Conservation (phyloP, 2,113 vertebrate species). For the Hiodon tergisus region DNA sequence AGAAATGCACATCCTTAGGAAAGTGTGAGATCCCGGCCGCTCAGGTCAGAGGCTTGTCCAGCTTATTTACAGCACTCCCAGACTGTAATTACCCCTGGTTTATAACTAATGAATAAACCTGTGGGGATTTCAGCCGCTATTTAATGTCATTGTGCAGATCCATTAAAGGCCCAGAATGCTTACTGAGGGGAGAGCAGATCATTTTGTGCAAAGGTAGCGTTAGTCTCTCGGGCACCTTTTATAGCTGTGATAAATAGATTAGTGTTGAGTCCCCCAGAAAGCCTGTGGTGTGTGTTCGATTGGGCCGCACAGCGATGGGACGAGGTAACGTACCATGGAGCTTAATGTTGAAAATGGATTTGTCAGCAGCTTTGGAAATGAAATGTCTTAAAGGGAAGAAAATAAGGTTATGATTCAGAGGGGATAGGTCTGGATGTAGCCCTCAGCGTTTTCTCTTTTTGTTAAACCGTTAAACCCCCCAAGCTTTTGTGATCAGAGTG, state of each 20-base stretch:
- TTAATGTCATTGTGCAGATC: slow-evolving; percentile 11
- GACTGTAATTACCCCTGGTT: slow-evolving; percentile 8
- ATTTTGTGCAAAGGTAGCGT: slow-evolving; percentile 12
- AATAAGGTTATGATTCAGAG: background rate
- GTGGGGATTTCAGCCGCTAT: background rate
- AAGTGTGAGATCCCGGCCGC: too few relatives aligned
- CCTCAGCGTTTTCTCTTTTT: slow-evolving; percentile 4
- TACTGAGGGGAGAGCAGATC: slow-evolving; percentile 1
- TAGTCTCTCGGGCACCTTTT: slow-evolving; percentile 4
- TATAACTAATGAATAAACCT: slow-evolving; percentile 7
- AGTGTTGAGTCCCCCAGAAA: background rate
- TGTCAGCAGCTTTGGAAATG: slow-evolving; percentile 19
- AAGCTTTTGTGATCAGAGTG: too few relatives aligned
- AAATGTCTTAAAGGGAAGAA: background rate
- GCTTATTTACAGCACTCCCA: background rate
- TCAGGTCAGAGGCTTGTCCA: too few relatives aligned
- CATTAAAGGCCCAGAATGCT: background rate
- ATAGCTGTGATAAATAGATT: slow-evolving; percentile 13
- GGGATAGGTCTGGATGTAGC: background rate
- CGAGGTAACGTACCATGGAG: slow-evolving; percentile 2
- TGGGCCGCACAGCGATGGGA: background rate
- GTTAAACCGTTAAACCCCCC: too few relatives aligned
- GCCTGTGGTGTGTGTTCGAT: slow-evolving; percentile 2
- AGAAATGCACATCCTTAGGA: too few relatives aligned
- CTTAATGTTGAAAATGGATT: background rate